These are phyloP conservation scores for Aphelinus atriplicis DNA, from an alignment of 1,140 invertebrate genomes.

Conservation along the genomic window DNA sequence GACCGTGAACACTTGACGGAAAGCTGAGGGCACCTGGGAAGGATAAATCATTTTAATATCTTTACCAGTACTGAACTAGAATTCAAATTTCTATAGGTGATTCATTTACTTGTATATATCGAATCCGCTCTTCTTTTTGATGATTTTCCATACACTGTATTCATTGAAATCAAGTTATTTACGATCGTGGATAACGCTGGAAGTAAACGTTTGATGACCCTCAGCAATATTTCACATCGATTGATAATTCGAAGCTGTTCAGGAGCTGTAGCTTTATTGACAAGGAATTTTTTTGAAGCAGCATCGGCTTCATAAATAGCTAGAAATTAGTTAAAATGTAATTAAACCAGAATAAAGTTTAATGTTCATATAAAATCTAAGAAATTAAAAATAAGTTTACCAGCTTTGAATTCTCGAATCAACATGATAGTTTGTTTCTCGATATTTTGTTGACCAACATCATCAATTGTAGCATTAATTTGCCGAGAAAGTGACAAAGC, in stretches of 20 bases:
- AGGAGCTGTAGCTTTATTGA: slow-evolving; percentile 55
- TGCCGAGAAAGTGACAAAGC: slow-evolving; percentile 57
- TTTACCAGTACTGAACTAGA: neutral
- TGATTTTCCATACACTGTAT: slow-evolving; percentile 46
- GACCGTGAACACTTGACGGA: slow-evolving; percentile 44
- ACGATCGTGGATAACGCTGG: slow-evolving; percentile 55
- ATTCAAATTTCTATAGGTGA: neutral
- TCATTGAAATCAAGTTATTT: slow-evolving; percentile 54
- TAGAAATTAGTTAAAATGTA: slow-evolving; percentile 34
- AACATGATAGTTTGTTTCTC: slow-evolving; percentile 59
- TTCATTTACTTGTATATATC: slow-evolving; percentile 42
- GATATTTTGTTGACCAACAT: slow-evolving; percentile 60
- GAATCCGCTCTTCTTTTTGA: slow-evolving; percentile 45
- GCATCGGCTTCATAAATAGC: slow-evolving; percentile 60
- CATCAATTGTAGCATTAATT: slow-evolving; percentile 55
- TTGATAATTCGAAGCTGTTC: slow-evolving; percentile 62
- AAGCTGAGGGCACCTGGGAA: slow-evolving; percentile 46
- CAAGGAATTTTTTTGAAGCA: slow-evolving; percentile 55
- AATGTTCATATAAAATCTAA: neutral
- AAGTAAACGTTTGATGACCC: slow-evolving; percentile 59
- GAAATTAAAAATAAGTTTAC: slow-evolving; percentile 42
- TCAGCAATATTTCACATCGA: slow-evolving; percentile 60
- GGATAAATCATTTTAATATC: neutral
- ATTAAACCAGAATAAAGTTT: neutral
- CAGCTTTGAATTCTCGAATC: slow-evolving; percentile 61